Base-by-base conservation (phyloP, 2,888 invertebrate species). In the Rotaria sp. region DNA sequence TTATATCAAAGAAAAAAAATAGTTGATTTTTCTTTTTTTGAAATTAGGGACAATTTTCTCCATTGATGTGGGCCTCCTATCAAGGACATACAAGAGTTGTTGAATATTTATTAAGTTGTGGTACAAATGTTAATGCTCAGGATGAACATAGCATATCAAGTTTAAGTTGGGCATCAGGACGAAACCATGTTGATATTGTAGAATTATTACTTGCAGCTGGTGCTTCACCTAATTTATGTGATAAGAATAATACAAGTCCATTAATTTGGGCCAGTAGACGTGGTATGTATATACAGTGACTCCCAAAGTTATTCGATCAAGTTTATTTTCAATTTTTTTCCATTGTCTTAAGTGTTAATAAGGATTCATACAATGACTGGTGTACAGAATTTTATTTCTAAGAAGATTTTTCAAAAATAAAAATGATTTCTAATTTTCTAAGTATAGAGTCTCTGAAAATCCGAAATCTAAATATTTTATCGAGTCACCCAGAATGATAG, bases 41-140 rank as follows among this genome's bases (percentile, higher is more conserved):
- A 18, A 88, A 88, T 21, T 88, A 96, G 96, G 96, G 96, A 88
- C 96, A 96, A 59, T 99, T 98, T 98, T 95, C 96, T 8, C 94
- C 97, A 0, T 93, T 99, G 86, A 96, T 98, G 95, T 99, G 98
- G 98, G 96, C 96, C 0, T 94, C 96, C 18, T 99, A 99, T 92
- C 96, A 97, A 91, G 97, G 96, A 15, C 91, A 91, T 67, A 89
- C 90, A 24, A 91, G 94, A 59, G 93, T 95, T 87, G 96, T 89
- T 11, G 88, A 89, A 55, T 93, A 94, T 88, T 93, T 98, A 87
- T 93, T 98, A 86, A 93, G 93, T 86, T 94, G 95, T 88, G 96
- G 96, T 86, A 97, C 97, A 87, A 96, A 97, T 90, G 94, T 96
- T 15, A 97, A 97, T 92, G 94, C 96, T 38, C 96, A 96, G 86